These are phyloP conservation scores for Anthonomus grandis DNA, from an alignment of 1,140 invertebrate species.

Conservation along the genomic window DNA sequence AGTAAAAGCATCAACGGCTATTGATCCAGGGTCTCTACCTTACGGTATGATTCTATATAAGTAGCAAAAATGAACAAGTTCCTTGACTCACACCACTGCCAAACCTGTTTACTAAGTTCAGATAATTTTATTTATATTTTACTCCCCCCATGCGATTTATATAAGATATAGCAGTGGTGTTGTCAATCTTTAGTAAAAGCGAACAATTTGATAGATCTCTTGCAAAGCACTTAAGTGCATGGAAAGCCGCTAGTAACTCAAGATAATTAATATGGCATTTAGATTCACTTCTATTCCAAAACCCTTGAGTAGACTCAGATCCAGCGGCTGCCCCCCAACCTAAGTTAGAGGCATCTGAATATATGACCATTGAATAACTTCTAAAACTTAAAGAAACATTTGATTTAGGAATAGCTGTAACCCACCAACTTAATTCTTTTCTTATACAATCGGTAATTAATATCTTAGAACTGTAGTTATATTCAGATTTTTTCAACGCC, in stretches of 20 bases:
- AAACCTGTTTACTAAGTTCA: slow-evolving; percentile 22
- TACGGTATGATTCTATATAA: slow-evolving; percentile 33
- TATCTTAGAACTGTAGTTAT: too few species aligned
- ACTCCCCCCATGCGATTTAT: too few species aligned
- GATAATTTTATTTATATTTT: neutral
- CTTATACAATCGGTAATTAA: too few species aligned
- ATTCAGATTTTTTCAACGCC: too few species aligned
- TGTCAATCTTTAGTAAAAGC: slow-evolving; percentile 29
- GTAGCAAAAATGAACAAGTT: slow-evolving; percentile 36
- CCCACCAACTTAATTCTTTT: slow-evolving; percentile 39
- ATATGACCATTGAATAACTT: slow-evolving; percentile 25
- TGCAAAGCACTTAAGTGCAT: slow-evolving; percentile 36
- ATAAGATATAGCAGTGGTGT: too few species aligned
- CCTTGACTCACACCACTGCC: slow-evolving; percentile 38
- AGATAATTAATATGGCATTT: slow-evolving; percentile 37
- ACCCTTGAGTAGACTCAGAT: slow-evolving; percentile 26
- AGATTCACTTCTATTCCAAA: slow-evolving; percentile 28
- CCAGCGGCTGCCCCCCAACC: slow-evolving; percentile 37
- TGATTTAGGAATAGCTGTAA: slow-evolving; percentile 8
- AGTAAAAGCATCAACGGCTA: slow-evolving; percentile 38
- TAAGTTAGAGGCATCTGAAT: slow-evolving; percentile 35
- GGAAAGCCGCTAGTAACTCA: slow-evolving; percentile 34
- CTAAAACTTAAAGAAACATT: neutral
- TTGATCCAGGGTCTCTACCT: slow-evolving; percentile 26
- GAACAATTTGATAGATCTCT: neutral